phyloP scores from a whole-genome alignment of 2,888 invertebrate species.

The Pollenia amentaria region DNA sequence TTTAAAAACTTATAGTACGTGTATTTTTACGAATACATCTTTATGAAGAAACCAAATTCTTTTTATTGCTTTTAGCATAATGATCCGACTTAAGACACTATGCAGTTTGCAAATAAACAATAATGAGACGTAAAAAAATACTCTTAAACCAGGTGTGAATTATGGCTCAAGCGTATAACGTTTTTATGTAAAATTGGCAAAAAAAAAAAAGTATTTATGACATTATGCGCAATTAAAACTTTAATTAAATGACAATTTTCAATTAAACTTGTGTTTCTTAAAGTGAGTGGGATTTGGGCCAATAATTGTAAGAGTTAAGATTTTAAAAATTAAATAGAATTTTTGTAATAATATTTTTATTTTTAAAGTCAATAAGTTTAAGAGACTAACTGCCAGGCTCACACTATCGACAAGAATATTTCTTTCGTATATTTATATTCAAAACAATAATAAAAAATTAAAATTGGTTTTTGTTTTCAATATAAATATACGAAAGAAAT shows the following conservation, averaged over 20 bases:
- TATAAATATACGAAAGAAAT: too few relatives aligned
- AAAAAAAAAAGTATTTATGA: neutral
- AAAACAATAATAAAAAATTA: too few relatives aligned
- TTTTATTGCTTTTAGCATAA: conserved; percentile 24
- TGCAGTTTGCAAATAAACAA: neutral
- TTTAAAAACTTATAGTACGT: conserved; percentile 24
- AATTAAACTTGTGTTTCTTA: neutral
- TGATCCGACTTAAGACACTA: neutral
- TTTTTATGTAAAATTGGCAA: neutral
- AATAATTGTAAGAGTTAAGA: neutral
- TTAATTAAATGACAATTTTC: neutral
- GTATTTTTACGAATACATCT: conserved; percentile 29
- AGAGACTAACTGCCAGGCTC: too few relatives aligned
- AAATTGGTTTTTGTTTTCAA: too few relatives aligned
- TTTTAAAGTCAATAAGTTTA: too few relatives aligned
- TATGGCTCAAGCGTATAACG: neutral
- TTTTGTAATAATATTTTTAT: too few relatives aligned
- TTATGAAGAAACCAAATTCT: conserved; percentile 4
- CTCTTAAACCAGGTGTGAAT: conserved; percentile 46
- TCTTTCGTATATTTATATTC: too few relatives aligned
- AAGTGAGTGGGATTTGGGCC: neutral
- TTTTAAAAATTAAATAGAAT: too few relatives aligned
- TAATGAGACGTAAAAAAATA: neutral
- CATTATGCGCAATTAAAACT: neutral
- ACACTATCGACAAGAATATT: too few relatives aligned